Evolutionary conservation across 1,140 invertebrate species (phyloP), one percentile per base, ranked within the genome.

Genomic region (Caenorhabditis brenneri): DNA sequence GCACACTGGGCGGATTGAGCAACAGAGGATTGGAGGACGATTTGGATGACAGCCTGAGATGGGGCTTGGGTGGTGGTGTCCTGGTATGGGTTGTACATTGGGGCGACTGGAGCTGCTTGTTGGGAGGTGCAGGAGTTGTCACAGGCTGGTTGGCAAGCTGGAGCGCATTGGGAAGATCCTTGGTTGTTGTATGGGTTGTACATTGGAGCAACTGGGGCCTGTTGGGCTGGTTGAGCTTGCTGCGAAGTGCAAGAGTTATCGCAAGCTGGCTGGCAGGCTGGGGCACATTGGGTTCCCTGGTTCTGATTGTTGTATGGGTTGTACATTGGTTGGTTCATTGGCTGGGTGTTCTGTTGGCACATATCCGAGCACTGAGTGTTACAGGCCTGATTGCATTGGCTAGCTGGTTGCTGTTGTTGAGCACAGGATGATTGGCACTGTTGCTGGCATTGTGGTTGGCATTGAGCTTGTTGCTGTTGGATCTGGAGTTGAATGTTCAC

Each of bases 141-240:
- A 42, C 80, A 81, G 29, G 80, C 80, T 46, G 80, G 80, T n/a
- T 81, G 80, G 22, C 80, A 81, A n/a, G 80, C 53, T 60, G 80
- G 53, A 46, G 53, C 53, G 22, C 49, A 58, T 24, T 46, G 12
- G 36, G n/a, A n/a, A n/a, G 65, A 74, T 74, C 65, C 65, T 74
- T 74, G 65, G 36, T 79, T 79, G 74, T 51, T 80, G 46, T 53
- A 51, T 80, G 49, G 46, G 22, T 80, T 33, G 46, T 80, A 49
- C 78, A 53, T 51, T 51, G 33, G 65, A n/a, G n/a, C n/a, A n/a
- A n/a, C n/a, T n/a, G n/a, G n/a, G n/a, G n/a, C n/a, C n/a, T n/a
- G n/a, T n/a, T n/a, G n/a, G n/a, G 58, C 9, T 42, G 65, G 65
- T 24, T 55, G 53, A 27, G 53, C 24, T 55, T 31, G 27, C 15